Evolutionary conservation across 2,888 invertebrate species (phyloP).

Genomic region (Stegophylla sp.): DNA sequence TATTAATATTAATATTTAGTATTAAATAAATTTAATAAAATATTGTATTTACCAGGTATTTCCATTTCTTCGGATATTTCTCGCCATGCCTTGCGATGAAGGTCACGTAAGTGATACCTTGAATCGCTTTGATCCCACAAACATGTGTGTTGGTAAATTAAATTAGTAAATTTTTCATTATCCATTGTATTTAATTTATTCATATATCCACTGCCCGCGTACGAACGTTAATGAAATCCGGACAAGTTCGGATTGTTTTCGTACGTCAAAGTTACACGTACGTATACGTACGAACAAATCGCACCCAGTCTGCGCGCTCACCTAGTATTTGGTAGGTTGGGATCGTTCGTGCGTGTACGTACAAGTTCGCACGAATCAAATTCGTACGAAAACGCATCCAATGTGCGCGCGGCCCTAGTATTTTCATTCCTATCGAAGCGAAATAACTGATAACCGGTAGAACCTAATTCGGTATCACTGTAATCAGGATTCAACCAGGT

Average conservation of each 20-base stretch:
- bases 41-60: conserved; percentile 25
- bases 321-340: background rate
- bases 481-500: background rate
- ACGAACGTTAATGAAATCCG: conserved; percentile 9
- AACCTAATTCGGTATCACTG: conserved; percentile 4
- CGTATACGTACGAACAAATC: background rate
- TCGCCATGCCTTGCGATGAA: conserved; percentile 25
- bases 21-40: conserved; percentile 27
- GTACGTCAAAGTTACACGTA: background rate
- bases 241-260: background rate
- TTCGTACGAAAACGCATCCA: conserved; percentile 4
- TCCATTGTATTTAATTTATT: conserved; percentile 17
- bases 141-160: conserved; percentile 18
- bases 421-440: background rate
- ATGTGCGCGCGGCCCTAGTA: background rate
- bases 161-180: conserved; percentile 8
- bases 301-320: background rate
- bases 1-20: conserved; percentile 18
- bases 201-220: background rate
- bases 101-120: conserved; percentile 27
- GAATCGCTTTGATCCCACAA: conserved; percentile 29
- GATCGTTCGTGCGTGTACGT: conserved; percentile 1
- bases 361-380: background rate
- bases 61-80: conserved; percentile 29
- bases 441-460: background rate